Evolutionary conservation across 2,888 invertebrate species (phyloP), one percentile per base, ranked within the genome.

Genomic region (Tyria jacobaeae): DNA sequence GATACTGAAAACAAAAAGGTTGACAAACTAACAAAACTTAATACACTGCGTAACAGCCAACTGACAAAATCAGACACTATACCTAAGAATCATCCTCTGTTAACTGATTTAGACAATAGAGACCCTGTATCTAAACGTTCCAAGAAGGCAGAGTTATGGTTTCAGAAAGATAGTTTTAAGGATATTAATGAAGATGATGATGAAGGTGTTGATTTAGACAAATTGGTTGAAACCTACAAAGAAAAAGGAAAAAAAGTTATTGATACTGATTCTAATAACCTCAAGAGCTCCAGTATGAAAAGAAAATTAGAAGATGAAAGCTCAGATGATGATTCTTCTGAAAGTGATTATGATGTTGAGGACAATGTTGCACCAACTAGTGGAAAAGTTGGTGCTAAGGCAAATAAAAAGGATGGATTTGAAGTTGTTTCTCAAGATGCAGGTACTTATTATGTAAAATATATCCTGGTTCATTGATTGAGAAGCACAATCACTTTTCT

Each of bases 191-290:
- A 96, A 65, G 98, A 97, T 62, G 96, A 96, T 51, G 98, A 98
- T 82, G 98, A 98, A 87, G 98, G 98, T 75, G 94, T 97, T 9
- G 99, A 99, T 90, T 94, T 99, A 70, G 97, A 98, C 81, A 96
- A 96, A 83, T 94, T 98, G 90, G 95, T 96, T 2, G 95, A 95
- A 75, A 95, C 95, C 44, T 96, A 95, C 75, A 96, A 96, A 78
- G 95, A 95, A 70, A 97, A 97, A 90, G 97, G 97, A 0, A 91
- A 90, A 73, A 89, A 84, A 75, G 87, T 93, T 1, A 77, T 79
- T 41, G 84, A 84, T 39, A 73, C 72, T 55, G 63, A 65, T 17
- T 50, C 62, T n/a, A 61, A 64, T 24, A 71, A 71, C 17, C 68
- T 52, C 48, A 78, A 67, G 39, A 81, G 65, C 24, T 72, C 72